Evolutionary conservation across 2,888 invertebrate species (phyloP), one percentile per base, ranked within the genome.

Genomic region (Rhagium mordax): DNA sequence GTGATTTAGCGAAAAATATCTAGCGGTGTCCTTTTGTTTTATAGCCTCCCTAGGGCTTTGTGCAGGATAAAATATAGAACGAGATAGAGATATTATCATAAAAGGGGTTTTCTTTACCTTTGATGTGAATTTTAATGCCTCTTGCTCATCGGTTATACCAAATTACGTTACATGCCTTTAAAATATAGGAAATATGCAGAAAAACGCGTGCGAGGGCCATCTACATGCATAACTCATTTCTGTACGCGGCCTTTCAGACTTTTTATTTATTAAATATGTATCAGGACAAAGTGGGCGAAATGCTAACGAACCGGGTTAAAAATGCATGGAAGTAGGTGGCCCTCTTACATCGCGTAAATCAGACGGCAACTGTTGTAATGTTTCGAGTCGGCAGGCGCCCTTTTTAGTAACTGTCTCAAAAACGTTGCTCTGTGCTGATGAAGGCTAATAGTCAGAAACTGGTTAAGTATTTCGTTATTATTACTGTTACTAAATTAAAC

Each of bases 81-180:
- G 76, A 76, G 74, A 74, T 71, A 51, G 74, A 69, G 24, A 65
- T 72, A 75, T 74, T 71, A 74, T 73, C 69, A 74, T 74, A 72
- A 78, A 78, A 78, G 74, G 78, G 78, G 71, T 74, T 78, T 77
- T 78, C 78, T 78, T 74, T 74, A 75, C 75, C 77, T 78, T 78
- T 78, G 78, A 78, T 78, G 78, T 78, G 74, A 75, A 78, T 78
- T 75, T 75, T 78, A 75, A 78, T 75, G 78, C 75, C 72, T 74
- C 69, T 75, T 74, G 72, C 78, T 78, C 74, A 75, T 78, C 78
- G 74, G 78, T 78, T 72, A 75, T 75, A 67, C 71, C 69, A 74
- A 75, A 78, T 75, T 75, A 59, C 72, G 75, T 77, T 75, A 75
- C 67, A 71, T 53, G 65, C 65, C 68, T 77, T 67, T 60, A 47